phyloP scores from a whole-genome alignment of 2,113 vertebrate genomes.

The Sylvia atricapilla region DNA sequence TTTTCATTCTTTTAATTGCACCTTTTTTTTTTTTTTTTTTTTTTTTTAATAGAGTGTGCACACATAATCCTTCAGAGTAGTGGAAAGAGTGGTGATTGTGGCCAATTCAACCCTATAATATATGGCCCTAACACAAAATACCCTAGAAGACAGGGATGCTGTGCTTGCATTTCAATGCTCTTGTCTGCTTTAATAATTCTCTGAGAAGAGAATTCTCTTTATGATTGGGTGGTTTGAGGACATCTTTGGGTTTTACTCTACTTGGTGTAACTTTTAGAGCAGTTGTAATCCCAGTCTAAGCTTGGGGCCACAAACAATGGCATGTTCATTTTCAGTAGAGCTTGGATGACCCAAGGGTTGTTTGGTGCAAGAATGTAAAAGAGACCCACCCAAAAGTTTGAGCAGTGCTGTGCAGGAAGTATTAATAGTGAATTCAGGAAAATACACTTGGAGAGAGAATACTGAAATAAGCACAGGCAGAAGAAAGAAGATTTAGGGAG shows the following conservation, averaged over 20 bases:
- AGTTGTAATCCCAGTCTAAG: background rate
- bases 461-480: background rate
- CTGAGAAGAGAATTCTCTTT: background rate
- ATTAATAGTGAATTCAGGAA: background rate
- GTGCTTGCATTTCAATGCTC: background rate
- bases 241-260: background rate
- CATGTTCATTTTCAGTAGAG: background rate
- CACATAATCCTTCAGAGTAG: background rate
- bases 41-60: background rate
- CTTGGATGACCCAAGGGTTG: background rate
- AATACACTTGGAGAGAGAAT: background rate
- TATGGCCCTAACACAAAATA: background rate
- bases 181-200: background rate
- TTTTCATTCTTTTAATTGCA: background rate
- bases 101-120: background rate
- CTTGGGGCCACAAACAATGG: background rate
- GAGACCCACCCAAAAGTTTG: background rate
- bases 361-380: background rate
- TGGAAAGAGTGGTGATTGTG: background rate
- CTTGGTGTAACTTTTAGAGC: background rate
- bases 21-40: background rate
- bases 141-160: background rate
- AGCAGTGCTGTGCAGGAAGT: background rate
- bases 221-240: background rate
- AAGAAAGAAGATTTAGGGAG: background rate